Conservation (phyloP, 2,113 vertebrate species). For the Orientallactaga bullata region DNA sequence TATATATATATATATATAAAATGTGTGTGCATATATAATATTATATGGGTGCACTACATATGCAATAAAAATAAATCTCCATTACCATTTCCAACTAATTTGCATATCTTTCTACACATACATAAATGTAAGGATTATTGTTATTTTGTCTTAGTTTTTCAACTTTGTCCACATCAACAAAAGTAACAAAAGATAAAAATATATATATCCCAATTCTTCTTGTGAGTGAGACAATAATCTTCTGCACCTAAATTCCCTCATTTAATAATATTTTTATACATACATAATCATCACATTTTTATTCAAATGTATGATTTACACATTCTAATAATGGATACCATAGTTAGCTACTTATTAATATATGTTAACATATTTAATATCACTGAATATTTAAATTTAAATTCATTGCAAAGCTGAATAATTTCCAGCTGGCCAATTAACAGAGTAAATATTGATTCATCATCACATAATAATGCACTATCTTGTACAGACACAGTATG, state of each 20-base stretch:
- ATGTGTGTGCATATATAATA: not conserved
- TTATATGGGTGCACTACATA: not conserved
- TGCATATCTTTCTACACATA: not conserved
- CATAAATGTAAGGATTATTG: not conserved
- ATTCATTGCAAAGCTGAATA: not conserved
- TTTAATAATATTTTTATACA: too few species aligned
- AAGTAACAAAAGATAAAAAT: not conserved
- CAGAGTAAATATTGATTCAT: not conserved
- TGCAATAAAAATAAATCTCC: not conserved
- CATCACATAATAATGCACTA: not conserved
- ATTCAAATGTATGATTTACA: not conserved
- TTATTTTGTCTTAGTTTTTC: not conserved
- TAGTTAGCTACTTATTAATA: not conserved
- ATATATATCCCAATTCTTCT: not conserved
- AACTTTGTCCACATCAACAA: not conserved
- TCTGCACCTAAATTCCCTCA: not conserved
- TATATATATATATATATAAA: too few species aligned
- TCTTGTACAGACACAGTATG: not conserved
- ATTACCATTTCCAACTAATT: not conserved
- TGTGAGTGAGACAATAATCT: not conserved
- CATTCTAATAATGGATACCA: too few species aligned
- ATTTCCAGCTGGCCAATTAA: not conserved
- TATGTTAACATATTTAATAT: not conserved
- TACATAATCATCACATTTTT: too few species aligned
- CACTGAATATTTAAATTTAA: not conserved